Base-by-base conservation (phyloP, 2,113 vertebrate species). In the Tamias sibiricus region DNA sequence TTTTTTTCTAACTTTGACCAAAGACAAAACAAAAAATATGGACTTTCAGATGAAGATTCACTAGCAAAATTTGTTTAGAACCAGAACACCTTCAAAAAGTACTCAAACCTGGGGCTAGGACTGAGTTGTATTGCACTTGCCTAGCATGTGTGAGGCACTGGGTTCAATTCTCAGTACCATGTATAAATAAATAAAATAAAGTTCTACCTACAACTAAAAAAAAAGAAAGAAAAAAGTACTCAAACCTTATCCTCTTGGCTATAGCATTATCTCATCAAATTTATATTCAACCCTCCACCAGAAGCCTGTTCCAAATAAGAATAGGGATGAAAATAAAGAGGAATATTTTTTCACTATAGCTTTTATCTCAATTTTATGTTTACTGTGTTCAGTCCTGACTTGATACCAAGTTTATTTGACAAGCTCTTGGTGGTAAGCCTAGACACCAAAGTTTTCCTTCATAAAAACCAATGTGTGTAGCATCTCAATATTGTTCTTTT, bases 301-400 rank as follows among this genome's bases (percentile, higher is more conserved):
- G 87, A 96, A 87, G 52, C 26, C 82, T 95, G 24, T 75, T 35
- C 68, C 86, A 95, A 95, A 64, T 85, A 85, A 93, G 87, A 89
- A 87, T 4, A 77, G 42, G 28, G 37, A 96, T 92, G 72, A 93
- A 97, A 95, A 91, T 64, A 81, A 90, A 93, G 52, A 91, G 35
- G 64, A 92, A 32, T 76, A 37, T 22, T 71, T 32, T 87, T 62
- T 62, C 9, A 62, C 8, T 62, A 9, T 62, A 59, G 24, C n/a
- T 72, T 97, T 96, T 95, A 95, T 95, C 89, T 93, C 62, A 93
- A 82, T 91, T 91, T 96, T 72, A 86, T 94, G 79, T 97, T 96
- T 96, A 95, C 62, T 86, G 22, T 89, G 88, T 64, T 93, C 85
- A 94, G 84, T 69, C 80, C 76, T 92, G 71, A 97, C 66, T 95